A percentile compares a stretch with the other conserved stretches of the same genome.
Evolutionary conservation across 2,888 invertebrate species (phyloP).

Genomic region (Opisthograptis luteolata): DNA sequence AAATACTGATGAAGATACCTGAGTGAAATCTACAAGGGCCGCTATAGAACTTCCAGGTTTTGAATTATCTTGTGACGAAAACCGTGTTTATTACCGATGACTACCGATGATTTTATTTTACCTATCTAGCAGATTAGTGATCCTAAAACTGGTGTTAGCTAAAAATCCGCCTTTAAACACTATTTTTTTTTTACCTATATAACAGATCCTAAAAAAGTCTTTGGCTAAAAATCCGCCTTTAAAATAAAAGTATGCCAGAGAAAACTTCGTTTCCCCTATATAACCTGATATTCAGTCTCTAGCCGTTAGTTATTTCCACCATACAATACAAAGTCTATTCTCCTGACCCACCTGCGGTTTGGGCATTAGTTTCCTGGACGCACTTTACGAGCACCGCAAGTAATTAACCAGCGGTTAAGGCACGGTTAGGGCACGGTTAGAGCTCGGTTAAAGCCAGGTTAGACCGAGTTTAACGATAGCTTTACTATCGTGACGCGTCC

Average conservation of each 20-base stretch:
- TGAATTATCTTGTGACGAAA: too few species aligned
- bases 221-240: too few species aligned
- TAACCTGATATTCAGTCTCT: conserved; percentile 7
- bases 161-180: too few species aligned
- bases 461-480: conserved; percentile 57
- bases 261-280: conserved; percentile 3
- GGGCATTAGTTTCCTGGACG: conserved; percentile 73
- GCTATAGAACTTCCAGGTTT: too few species aligned
- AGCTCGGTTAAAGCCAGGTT: conserved; percentile 8
- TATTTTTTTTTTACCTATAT: too few species aligned
- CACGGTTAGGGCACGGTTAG: conserved; percentile 40
- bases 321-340: conserved; percentile 45
- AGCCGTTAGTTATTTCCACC: conserved; percentile 20
- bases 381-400: conserved; percentile 62
- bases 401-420: conserved; percentile 74
- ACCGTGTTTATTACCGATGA: too few species aligned
- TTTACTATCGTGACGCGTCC: conserved; percentile 61
- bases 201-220: too few species aligned
- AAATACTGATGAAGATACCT: too few species aligned
- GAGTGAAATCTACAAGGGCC: too few species aligned
- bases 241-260: neutral
- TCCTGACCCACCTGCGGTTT: conserved; percentile 74
- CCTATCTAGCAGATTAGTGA: too few species aligned
- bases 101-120: too few species aligned
- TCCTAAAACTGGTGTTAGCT: too few species aligned